Evolutionary conservation across 2,888 invertebrate species (phyloP).

Genomic region (Anoplius nigerrimus): DNA sequence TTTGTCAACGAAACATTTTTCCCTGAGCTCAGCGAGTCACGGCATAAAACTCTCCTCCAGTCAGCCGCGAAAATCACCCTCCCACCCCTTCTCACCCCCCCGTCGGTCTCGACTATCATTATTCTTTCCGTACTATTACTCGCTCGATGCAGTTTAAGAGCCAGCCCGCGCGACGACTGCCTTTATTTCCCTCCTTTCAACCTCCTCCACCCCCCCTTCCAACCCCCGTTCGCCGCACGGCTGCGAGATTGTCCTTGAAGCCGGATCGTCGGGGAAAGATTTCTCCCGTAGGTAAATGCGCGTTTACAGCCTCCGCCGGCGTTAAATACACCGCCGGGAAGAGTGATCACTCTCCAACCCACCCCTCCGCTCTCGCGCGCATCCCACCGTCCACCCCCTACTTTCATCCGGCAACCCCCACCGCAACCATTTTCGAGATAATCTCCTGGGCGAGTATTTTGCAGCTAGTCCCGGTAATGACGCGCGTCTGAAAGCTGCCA

Average conservation of each 20-base stretch:
- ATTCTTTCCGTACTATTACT: no score
- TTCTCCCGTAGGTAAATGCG: slow-evolving; percentile 31
- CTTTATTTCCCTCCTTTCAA: slow-evolving; percentile 3
- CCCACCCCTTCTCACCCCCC: no score
- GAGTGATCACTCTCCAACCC: slow-evolving; percentile 24
- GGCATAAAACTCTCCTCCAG: no score
- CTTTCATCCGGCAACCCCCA: background rate
- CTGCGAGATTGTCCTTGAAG: slow-evolving; percentile 23
- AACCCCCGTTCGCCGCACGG: background rate
- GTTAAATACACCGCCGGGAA: slow-evolving; percentile 41
- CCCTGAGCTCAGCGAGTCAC: no score
- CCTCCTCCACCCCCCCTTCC: background rate
- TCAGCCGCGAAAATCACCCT: no score
- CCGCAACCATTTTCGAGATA: background rate
- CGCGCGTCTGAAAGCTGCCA: background rate
- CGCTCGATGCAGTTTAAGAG: no score
- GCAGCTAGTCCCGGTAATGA: background rate
- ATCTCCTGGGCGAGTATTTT: slow-evolving; percentile 2
- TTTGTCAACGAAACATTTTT: no score
- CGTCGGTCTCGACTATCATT: no score
- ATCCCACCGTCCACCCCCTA: slow-evolving; percentile 1
- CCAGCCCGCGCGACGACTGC: background rate
- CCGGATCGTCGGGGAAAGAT: slow-evolving; percentile 18
- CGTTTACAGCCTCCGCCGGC: slow-evolving; percentile 33
- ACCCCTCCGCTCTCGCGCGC: slow-evolving; percentile 7